These are phyloP conservation scores for Callithrix jacchus DNA, from an alignment of 2,113 vertebrate species.

Conservation along the genomic window DNA sequence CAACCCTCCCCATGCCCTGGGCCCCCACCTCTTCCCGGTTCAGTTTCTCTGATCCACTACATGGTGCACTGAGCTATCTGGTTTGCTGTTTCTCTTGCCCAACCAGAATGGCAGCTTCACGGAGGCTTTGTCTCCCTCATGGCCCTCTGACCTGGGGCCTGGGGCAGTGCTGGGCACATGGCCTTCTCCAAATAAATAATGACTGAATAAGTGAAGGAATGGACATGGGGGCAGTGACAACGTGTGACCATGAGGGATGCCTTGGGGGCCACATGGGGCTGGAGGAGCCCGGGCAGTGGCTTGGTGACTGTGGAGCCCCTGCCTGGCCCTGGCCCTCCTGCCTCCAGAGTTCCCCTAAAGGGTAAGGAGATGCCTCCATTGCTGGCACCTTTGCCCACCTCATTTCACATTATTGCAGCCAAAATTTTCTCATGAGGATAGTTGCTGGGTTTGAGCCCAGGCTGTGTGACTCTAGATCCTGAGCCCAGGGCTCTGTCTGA, in stretches of 20 bases:
- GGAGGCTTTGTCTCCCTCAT: background rate
- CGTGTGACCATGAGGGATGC: background rate
- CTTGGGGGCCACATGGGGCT: background rate
- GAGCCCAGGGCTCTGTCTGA: background rate
- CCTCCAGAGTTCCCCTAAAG: background rate
- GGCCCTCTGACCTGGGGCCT: too few species aligned
- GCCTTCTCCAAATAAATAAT: background rate
- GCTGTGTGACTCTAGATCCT: background rate
- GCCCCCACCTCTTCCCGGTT: background rate
- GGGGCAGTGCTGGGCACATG: background rate
- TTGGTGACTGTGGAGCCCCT: background rate
- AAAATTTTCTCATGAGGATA: background rate
- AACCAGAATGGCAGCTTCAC: rapidly evolving
- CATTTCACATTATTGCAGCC: background rate
- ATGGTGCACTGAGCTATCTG: background rate
- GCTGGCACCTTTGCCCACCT: rapidly evolving
- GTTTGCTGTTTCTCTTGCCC: background rate
- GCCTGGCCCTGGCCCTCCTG: background rate
- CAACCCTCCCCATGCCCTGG: background rate
- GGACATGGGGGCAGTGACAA: background rate
- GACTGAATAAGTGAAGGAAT: background rate
- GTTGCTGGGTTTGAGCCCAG: background rate
- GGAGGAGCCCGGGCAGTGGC: background rate
- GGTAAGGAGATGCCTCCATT: background rate
- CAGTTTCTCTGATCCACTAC: background rate